phyloP scores from a whole-genome alignment of 2,113 vertebrate species.

The Menidia beryllina region DNA sequence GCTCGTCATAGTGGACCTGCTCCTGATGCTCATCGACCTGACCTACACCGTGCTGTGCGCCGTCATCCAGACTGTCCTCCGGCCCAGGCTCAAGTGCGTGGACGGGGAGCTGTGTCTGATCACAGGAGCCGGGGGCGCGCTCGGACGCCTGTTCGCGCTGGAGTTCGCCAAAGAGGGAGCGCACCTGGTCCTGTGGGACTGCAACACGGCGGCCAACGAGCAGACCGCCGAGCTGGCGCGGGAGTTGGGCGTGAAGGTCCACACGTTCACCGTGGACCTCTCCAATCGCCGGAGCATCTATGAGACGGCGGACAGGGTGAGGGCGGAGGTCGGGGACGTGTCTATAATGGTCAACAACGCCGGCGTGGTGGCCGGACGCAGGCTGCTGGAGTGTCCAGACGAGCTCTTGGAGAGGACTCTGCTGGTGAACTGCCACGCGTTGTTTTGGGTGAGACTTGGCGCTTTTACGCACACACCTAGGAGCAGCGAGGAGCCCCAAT shows the following conservation, averaged over 20 bases:
- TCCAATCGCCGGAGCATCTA: conserved; percentile 84
- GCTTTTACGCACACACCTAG: conserved; percentile 26
- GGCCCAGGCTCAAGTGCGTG: conserved; percentile 71
- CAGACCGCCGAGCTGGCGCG: conserved; percentile 83
- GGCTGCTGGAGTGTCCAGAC: conserved; percentile 80
- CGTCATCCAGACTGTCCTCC: conserved; percentile 65
- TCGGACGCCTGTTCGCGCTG: conserved; percentile 84
- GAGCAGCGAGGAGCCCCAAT: neutral
- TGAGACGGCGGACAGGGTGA: conserved; percentile 62
- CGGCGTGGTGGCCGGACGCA: conserved; percentile 75
- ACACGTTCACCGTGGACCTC: conserved; percentile 86
- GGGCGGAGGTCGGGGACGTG: conserved; percentile 73
- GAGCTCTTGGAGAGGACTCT: conserved; percentile 80
- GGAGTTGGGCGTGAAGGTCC: conserved; percentile 78
- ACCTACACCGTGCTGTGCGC: conserved; percentile 65
- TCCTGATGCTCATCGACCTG: conserved; percentile 73
- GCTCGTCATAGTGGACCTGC: conserved; percentile 72
- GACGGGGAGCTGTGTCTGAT: conserved; percentile 87
- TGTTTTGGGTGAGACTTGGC: conserved; percentile 79
- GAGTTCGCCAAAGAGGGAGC: conserved; percentile 86
- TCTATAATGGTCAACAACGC: conserved; percentile 82
- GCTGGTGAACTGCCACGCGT: conserved; percentile 81
- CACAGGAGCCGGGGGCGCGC: conserved; percentile 86
- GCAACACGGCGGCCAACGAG: conserved; percentile 82
- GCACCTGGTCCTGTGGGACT: conserved; percentile 87